phyloP scores from a whole-genome alignment of 2,113 vertebrate species.

The Felis chaus region DNA sequence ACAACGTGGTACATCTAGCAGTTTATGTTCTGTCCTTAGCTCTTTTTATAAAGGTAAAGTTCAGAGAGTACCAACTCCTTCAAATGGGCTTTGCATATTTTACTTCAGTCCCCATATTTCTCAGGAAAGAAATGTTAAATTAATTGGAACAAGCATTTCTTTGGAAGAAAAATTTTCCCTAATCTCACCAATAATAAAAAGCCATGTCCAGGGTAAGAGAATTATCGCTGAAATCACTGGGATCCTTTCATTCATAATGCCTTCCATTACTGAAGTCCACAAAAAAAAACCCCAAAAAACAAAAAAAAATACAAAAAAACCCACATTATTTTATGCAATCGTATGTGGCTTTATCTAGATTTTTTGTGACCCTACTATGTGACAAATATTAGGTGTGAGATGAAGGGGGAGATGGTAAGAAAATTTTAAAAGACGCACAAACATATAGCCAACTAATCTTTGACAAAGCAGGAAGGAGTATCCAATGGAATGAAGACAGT shows the following conservation, averaged over 20 bases:
- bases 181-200: background rate
- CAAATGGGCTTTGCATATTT: background rate
- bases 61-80: background rate
- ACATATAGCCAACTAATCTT: too few relatives aligned
- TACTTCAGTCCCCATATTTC: background rate
- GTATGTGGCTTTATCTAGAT: background rate
- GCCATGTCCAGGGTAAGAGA: background rate
- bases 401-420: background rate
- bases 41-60: background rate
- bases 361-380: background rate
- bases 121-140: background rate
- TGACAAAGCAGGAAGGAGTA: too few relatives aligned
- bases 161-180: background rate
- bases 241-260: background rate
- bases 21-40: background rate
- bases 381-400: background rate
- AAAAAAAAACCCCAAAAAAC: background rate
- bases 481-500: too few relatives aligned
- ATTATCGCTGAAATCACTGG: background rate
- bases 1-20: background rate
- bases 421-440: background rate
- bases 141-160: background rate
- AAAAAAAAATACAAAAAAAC: background rate
- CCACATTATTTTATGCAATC: background rate
- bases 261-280: background rate